Base-by-base conservation (phyloP, 2,113 vertebrate species). In the Elephas maximus region DNA sequence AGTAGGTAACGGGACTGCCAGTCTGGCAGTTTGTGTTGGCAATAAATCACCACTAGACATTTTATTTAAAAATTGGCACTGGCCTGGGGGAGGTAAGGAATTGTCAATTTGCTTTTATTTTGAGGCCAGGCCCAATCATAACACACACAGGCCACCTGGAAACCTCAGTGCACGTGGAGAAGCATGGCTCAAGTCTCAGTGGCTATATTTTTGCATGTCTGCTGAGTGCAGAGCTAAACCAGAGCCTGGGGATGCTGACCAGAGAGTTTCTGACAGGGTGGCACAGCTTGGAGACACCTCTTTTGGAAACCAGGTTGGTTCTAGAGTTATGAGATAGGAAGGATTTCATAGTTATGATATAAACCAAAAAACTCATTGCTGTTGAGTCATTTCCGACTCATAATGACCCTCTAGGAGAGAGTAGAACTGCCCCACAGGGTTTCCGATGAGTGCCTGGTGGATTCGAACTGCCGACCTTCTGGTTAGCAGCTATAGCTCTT, bases 1-100 rank as follows among this genome's bases (percentile, higher is more conserved):
- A 92, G 92, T 93, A 96, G 96, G 94, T 97, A 93, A 88, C 85
- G 78, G 95, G 62, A 41, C 63, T 98, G 97, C 96, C 95, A 97
- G 85, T 45, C 96, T 97, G 97, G 95, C 92, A 92, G 93, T 95
- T 95, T 95, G 77, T 81, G 67, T 45, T 92, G 97, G 76, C 96
- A 90, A 97, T 97, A 97, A 97, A 97, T 98, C 95, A 97, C 95
- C 63, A 95, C 71, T 83, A 97, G 97, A 97, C 84, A 80, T 97
- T 98, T 98, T 97, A 95, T 98, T 98, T 98, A 95, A 97, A 98
- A 98, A 86, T 90, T 98, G 97, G 96, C 97, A 83, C 77, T 92
- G 81, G 33, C 33, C 85, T 88, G 48, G 74, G 18, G 69, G 93
- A 96, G 96, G 96, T 97, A 91, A 96, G 84, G 76, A 81, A 92